A percentile compares a stretch with the other conserved stretches of the same genome.
phyloP scores from a whole-genome alignment of 2,113 vertebrate species.

The Anthoscopus minutus region DNA sequence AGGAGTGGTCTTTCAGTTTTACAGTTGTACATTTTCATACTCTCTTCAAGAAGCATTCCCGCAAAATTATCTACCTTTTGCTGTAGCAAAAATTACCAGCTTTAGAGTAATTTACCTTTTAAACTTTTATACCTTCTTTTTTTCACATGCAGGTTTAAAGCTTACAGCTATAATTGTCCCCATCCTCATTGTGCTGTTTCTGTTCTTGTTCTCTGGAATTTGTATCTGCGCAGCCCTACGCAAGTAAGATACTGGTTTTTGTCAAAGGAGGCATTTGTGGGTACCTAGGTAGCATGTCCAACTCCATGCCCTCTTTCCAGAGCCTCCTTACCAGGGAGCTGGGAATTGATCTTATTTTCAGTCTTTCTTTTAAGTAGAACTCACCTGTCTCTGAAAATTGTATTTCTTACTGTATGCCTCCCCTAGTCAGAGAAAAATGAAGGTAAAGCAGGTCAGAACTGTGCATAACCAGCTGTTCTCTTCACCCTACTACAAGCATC shows the following conservation, averaged over 20 bases:
- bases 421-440: background rate
- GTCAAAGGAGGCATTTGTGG: background rate
- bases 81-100: background rate
- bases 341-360: background rate
- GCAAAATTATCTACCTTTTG: background rate
- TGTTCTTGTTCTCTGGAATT: slow-evolving; percentile 67
- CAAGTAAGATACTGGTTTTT: slow-evolving; percentile 69
- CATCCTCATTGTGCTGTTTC: slow-evolving; percentile 44
- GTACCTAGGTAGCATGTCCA: background rate
- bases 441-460: background rate
- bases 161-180: slow-evolving; percentile 65
- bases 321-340: background rate
- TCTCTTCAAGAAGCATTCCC: background rate
- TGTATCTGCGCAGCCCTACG: slow-evolving; percentile 65
- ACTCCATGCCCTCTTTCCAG: background rate
- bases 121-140: background rate
- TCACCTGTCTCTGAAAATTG: background rate
- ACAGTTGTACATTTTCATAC: background rate
- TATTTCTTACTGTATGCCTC: background rate
- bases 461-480: background rate
- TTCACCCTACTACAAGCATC: background rate
- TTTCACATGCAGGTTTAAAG: slow-evolving; percentile 52
- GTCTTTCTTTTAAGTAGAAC: background rate
- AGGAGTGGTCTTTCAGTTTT: background rate
- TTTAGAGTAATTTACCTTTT: background rate